A percentile compares a stretch with the other conserved stretches of the same genome.
These are phyloP conservation scores for Cnemophilus loriae DNA, from an alignment of 2,113 vertebrate species.

Conservation along the genomic window DNA sequence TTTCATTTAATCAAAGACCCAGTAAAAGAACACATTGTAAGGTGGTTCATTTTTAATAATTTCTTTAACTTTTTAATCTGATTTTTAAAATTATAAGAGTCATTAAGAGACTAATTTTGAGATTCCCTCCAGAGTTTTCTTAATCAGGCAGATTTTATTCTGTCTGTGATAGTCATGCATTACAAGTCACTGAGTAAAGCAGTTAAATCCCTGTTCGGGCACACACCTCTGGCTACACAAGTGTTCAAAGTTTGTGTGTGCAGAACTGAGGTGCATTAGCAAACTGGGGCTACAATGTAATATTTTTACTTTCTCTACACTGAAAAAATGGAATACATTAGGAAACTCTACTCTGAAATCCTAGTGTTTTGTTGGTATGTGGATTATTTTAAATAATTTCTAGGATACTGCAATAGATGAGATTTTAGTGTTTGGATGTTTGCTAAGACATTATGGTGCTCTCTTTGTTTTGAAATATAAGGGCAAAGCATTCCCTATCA, in stretches of 20 bases:
- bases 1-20: constrained; percentile 47
- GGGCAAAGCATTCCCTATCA: background rate
- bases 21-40: background rate
- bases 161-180: background rate
- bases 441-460: too few species aligned
- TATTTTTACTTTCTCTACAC: background rate
- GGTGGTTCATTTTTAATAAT: constrained; percentile 42
- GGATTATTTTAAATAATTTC: background rate
- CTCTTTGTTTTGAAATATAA: background rate
- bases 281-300: background rate
- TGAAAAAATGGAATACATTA: background rate
- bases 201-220: background rate
- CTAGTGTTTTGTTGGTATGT: background rate
- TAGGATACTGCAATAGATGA: background rate
- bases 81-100: constrained; percentile 25
- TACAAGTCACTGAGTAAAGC: background rate
- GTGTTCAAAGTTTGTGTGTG: background rate
- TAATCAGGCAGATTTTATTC: constrained; percentile 35
- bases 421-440: background rate
- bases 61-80: constrained; percentile 33
- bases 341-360: background rate
- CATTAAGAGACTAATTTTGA: constrained; percentile 45
- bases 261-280: background rate
- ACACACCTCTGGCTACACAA: background rate
- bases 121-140: constrained; percentile 26